Evolutionary conservation across 2,113 vertebrate genomes (phyloP).

Genomic region (Aldabrachelys gigantea): DNA sequence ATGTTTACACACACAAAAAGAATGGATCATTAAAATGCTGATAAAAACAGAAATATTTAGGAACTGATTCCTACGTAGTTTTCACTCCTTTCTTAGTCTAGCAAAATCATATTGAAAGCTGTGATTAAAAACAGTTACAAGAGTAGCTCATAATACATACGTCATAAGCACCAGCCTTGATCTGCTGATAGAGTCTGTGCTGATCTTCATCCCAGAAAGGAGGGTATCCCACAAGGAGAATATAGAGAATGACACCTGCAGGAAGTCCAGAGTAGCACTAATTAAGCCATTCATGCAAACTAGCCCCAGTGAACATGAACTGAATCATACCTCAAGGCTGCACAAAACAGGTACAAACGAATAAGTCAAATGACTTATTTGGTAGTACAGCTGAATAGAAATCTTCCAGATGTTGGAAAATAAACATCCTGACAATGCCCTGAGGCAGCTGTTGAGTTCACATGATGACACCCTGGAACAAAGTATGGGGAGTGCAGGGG

Average conservation of each 20-base stretch:
- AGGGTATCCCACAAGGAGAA: slow-evolving; percentile 96
- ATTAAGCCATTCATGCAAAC: not conserved
- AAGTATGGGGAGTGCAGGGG: not conserved
- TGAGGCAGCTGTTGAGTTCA: not conserved
- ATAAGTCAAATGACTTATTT: not conserved
- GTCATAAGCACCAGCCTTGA: slow-evolving; percentile 97
- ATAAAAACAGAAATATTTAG: not conserved
- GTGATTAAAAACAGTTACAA: not conserved
- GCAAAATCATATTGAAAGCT: not conserved
- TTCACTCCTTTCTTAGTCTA: not conserved
- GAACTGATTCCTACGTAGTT: not conserved
- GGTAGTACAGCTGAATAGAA: accelerated
- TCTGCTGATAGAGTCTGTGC: slow-evolving; percentile 97
- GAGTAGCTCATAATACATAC: slow-evolving; percentile 73
- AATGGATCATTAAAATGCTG: not conserved
- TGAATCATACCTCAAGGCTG: not conserved
- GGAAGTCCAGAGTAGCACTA: slow-evolving; percentile 33
- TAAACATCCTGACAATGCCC: not conserved
- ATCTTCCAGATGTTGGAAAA: not conserved
- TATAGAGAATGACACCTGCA: slow-evolving; percentile 96
- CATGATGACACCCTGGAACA: not conserved
- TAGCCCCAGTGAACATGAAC: not conserved
- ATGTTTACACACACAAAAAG: not conserved
- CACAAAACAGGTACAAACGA: not conserved
- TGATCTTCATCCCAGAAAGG: slow-evolving; percentile 99